Evolutionary conservation across 1,140 invertebrate species (phyloP), one percentile per base, ranked within the genome.

Genomic region (Ceratina australensis): DNA sequence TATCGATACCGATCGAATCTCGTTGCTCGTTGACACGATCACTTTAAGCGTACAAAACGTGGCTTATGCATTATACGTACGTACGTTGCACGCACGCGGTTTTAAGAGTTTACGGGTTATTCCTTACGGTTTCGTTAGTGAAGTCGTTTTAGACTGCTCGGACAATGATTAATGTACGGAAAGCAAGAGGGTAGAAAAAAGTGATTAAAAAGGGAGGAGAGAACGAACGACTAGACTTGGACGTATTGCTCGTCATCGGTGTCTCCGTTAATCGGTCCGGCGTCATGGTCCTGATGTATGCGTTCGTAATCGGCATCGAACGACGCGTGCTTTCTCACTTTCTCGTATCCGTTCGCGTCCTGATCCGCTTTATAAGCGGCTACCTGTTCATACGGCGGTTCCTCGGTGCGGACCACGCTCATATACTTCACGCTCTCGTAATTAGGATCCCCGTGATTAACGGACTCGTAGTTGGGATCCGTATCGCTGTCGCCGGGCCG

Each of bases 381-480:
- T 2, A 93, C 86, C 80, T 89, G 88, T 47, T 93, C 92, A 72
- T 93, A 93, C 3, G 93, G 92, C 15, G 93, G 92, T 10, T 93
- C 92, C n/a, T 88, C 85, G 18, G 68, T 82, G 0, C 76, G 76
- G 3, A 52, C n/a, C 0, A 90, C 83, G 63, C 87, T 90, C 83
- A 92, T 88, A 59, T 93, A 93, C 24, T 90, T 92, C 0, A 93
- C 92, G 74, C 92, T 93, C 74, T 93, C 93, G 78, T 93, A 93
- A 83, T 93, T 93, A 0, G 93, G 93, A 77, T 93, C 92, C 13
- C 84, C 86, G 61, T 92, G 89, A 28, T 93, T 93, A 0, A 95
- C 95, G 0, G 95, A 95, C 84, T 96, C 95, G 78, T 96, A 96
- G 84, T 96, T 96, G 1, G 95, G 95, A 87, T 95, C 95, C 0